Base-by-base conservation (phyloP, 2,888 invertebrate species). In the Micoletzkya japonica region DNA sequence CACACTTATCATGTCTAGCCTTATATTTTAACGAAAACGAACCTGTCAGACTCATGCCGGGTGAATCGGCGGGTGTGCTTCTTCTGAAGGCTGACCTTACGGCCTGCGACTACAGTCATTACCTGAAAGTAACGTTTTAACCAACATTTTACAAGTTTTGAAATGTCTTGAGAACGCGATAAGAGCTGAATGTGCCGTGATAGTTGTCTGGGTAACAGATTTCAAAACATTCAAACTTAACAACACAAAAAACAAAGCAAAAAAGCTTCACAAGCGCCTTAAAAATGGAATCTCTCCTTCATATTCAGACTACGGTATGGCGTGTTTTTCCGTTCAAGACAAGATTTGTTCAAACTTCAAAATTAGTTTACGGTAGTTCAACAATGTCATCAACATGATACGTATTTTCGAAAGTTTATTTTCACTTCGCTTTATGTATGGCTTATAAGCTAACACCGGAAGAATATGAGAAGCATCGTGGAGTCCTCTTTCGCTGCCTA, bases 11-110 rank as follows among this genome's bases (percentile, higher is more conserved):
- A 1, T 28, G 28, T 4, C 7, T 24, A 39, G 4, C 52, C 39
- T 1, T 63, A 32, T 6, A 60, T n/a, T 4, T 28, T 26, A 2
- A 49, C 32, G 56, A 63, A 37, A 49, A 32, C 20, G 2, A 37
- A 97, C 87, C 97, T 91, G 89, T 98, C 97, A 86, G 94, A 94
- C 88, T 98, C 97, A 88, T 99, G 97, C 80, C 98, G 91, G 86
- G 93, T 95, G 89, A 98, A 98, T 89, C 93, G 93, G 90, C 96
- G 96, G 84, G 93, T 93, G 88, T 96, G 91, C 90, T 98, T 98
- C 90, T 98, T 96, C 80, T 95, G 91, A 87, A 95, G 93, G 86
- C 90, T 91, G 39, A 93, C 92, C 87, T 92, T 91, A 86, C 92
- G 92, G 69, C 82, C 83, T 30, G 81, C 79, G 61, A 85, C 81